Evolutionary conservation across 2,113 vertebrate genomes (phyloP), one percentile per base, ranked within the genome.

Genomic region (Datnioides undecimradiatus): DNA sequence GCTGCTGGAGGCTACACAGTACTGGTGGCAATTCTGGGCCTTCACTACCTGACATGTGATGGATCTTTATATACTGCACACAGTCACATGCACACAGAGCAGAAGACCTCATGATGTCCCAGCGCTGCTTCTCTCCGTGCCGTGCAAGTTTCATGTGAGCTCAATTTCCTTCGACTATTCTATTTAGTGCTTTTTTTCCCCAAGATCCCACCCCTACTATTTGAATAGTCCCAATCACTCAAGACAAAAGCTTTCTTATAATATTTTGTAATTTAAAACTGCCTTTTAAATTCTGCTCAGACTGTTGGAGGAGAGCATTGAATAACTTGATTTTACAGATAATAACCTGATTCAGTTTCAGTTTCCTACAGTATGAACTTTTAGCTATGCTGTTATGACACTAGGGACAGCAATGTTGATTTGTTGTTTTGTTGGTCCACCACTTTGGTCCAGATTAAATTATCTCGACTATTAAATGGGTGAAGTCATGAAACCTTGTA

Each of bases 81-180:
- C 51, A 52, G 79, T 91, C 87, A 90, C 87, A 88, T 88, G 91
- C 45, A 55, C 29, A 40, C 46, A 40, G 41, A 84, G 54, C 34
- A 64, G 63, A 31, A 54, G 43, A 86, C 55, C 84, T 63, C 80
- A 84, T 83, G 74, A 82, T 55, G 49, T 19, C 54, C 25, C 14
- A 0, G 36, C 1, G 2, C 33, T 33, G 58, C 58, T 43, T 3
- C 74, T 19, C 46, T 63, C 38, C 17, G 16, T 25, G 25, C 41
- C 46, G 45, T 43, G n/a, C 12, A 46, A 57, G 70, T 55, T 79
- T 81, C 87, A 85, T 55, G 83, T 91, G 83, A 90, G 63, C 60
- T 85, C 64, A 66, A 82, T 88, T 90, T 87, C 51, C 81, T 70
- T 48, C 14, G 68, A 12, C 65, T 66, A 8, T 69, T 83, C 19